A percentile compares a stretch with the other conserved stretches of the same genome.
Evolutionary conservation across 2,113 vertebrate genomes (phyloP).

Genomic region (Sphyrna mokarran): DNA sequence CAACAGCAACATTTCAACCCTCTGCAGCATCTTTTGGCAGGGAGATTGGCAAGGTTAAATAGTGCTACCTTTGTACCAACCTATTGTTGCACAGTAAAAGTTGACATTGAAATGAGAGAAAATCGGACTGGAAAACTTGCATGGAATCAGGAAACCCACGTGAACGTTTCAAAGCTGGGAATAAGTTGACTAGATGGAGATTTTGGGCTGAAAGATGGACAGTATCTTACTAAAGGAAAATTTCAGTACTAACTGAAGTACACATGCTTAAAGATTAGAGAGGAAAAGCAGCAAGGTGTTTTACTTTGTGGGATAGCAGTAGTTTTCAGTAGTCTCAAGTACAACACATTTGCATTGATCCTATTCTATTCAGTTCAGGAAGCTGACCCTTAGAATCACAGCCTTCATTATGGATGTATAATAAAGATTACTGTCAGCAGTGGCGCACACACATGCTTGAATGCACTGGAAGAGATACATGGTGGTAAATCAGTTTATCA

Average conservation of each 20-base stretch:
- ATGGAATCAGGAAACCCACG: not conserved
- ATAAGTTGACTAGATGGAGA: not conserved
- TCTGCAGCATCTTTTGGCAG: no score
- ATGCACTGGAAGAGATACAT: not conserved
- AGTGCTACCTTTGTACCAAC: not conserved
- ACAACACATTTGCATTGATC: not conserved
- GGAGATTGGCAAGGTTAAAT: not conserved
- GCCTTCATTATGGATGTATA: not conserved
- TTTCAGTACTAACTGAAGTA: not conserved
- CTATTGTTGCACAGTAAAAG: not conserved
- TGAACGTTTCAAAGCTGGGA: not conserved
- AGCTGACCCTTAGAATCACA: not conserved
- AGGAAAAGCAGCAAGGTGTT: not conserved
- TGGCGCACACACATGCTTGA: not conserved
- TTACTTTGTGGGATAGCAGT: not conserved
- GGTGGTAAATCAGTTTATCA: not conserved
- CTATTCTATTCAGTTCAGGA: not conserved
- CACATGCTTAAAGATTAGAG: not conserved
- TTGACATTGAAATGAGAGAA: not conserved
- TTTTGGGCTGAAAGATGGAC: not conserved
- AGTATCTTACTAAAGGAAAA: not conserved
- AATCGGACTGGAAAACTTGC: not conserved
- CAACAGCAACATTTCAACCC: not conserved
- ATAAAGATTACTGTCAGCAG: not conserved
- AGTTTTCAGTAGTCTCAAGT: not conserved